Percentiles rank a stretch among this genome's conserved stretches.
phyloP scores from a whole-genome alignment of 2,113 vertebrate genomes.

The Axis porcinus region DNA sequence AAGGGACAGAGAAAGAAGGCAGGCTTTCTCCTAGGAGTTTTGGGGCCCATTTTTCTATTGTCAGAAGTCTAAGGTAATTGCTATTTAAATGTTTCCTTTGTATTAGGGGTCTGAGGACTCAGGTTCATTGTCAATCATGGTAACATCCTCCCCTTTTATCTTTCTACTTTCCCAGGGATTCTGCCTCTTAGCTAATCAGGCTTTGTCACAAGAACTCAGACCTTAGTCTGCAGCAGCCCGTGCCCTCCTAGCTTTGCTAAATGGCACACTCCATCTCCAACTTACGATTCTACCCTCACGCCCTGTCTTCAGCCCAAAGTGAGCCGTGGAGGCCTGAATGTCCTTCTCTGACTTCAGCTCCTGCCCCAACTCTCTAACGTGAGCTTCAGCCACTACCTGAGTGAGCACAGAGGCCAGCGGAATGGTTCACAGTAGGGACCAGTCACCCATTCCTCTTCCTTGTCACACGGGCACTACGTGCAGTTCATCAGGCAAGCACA shows the following conservation, averaged over 20 bases:
- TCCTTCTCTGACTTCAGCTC: neutral
- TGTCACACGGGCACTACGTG: neutral
- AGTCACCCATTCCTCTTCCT: rapidly evolving
- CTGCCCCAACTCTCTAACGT: too few species aligned
- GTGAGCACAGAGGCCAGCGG: neutral
- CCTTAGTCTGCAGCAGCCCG: too few species aligned
- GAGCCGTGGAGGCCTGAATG: neutral
- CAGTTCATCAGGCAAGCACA: neutral
- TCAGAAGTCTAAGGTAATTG: neutral
- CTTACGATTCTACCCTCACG: neutral
- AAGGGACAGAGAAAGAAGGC: neutral
- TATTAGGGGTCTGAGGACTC: neutral
- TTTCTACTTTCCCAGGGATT: neutral
- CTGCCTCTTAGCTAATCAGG: neutral
- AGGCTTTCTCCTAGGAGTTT: neutral
- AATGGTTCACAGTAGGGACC: neutral
- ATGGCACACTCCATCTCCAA: neutral
- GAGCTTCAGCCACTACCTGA: neutral
- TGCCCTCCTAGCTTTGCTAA: neutral
- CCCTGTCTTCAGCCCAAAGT: neutral
- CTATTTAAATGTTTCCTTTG: neutral
- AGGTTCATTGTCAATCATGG: neutral
- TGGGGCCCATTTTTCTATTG: neutral
- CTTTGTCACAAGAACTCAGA: neutral
- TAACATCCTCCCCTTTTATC: neutral